Evolutionary conservation across 2,888 invertebrate genomes (phyloP), one percentile per base, ranked within the genome.

Genomic region (Caradrina clavipalpis): DNA sequence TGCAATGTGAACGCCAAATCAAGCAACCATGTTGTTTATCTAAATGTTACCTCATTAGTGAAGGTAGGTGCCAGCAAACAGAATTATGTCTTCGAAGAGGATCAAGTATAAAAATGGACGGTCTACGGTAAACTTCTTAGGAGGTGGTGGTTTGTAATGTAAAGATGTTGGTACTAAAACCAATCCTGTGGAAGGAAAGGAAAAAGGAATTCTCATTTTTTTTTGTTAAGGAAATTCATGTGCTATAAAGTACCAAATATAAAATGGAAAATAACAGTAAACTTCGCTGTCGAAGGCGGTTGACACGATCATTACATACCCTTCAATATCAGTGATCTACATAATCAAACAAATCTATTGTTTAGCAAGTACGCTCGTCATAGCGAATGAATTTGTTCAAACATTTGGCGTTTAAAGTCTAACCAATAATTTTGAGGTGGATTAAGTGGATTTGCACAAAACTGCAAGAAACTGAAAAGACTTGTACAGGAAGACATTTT

Each of bases 21-120:
- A 50, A 71, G 77, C 35, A 50, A 51, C 31, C 55, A 35, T 22
- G 15, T 45, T 2, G 42, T 35, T 35, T 35, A n/a, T 59, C 31
- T 59, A 35, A 55, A 51, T 73, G 50, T 73, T 73, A 81, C 82
- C 59, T 84, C 77, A 84, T 81, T 76, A 4, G 84, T 73, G 78
- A 13, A n/a, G 31, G 69, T 88, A 86, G 50, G 88, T 88, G n/a
- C 91, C 91, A n/a, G 82, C 78, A 60, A 90, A 91, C 4, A 91
- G 69, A 2, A 86, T 45, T 68, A 86, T 80, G 49, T 91, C 88
- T 69, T 88, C 81, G 17, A 84, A 76, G 13, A 90, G 53, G 42
- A 91, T 88, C 10, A 76, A 61, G 69, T 83, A 90, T 21, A 90
- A 63, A 81, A 91, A 91, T 21, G 83, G 79, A 54, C 47, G 79